Evolutionary conservation across 92 coral and sea anemone species (phyloP).

Genomic region (Metridium senile): DNA sequence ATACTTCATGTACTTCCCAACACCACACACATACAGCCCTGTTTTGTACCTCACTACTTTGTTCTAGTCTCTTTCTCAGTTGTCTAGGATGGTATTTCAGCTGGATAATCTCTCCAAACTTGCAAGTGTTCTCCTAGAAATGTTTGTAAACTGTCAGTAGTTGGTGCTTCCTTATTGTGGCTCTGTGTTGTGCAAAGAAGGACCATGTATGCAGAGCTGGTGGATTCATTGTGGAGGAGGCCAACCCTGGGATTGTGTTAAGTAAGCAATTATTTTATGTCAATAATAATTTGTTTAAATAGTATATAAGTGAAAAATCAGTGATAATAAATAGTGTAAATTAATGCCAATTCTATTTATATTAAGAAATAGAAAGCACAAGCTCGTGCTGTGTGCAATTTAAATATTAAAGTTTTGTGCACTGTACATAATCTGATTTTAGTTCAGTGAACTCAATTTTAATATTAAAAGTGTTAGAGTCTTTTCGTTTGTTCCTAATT

Average conservation of each 20-base stretch:
- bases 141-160: not conserved
- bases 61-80: slow-evolving; percentile 11
- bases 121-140: not conserved
- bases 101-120: not conserved
- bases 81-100: not conserved
- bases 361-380: no score
- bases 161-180: not conserved
- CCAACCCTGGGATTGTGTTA: not conserved
- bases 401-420: no score
- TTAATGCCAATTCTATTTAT: no score
- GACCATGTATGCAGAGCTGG: not conserved
- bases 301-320: not conserved
- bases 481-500: no score
- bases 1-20: slow-evolving; percentile 16
- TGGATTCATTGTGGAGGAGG: not conserved
- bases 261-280: not conserved
- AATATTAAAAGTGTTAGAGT: no score
- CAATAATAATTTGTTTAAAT: not conserved
- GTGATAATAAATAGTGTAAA: not conserved
- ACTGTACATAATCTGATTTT: no score
- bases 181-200: not conserved
- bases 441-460: no score
- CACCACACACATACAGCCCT: slow-evolving; percentile 7
- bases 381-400: no score
- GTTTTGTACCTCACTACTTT: slow-evolving; percentile 7